These are phyloP conservation scores for Phataginus tricuspis DNA, from an alignment of 2,797 vertebrate genomes.

Conservation along the genomic window DNA sequence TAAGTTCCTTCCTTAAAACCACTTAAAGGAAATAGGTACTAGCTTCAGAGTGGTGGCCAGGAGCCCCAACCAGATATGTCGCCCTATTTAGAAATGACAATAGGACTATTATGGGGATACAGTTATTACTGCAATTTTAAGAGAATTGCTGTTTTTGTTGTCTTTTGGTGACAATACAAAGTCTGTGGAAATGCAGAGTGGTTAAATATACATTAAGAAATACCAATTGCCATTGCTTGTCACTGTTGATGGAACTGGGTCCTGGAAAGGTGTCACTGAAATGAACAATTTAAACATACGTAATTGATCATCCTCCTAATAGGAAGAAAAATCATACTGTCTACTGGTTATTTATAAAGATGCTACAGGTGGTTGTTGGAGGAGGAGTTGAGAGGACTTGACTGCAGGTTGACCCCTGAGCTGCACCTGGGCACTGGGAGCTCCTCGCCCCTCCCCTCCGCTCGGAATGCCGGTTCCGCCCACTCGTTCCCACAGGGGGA, in stretches of 20 bases:
- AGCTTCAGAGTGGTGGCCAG: neutral
- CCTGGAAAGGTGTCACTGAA: neutral
- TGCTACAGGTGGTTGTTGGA: neutral
- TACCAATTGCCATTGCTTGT: neutral
- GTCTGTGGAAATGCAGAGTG: neutral
- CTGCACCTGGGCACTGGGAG: fast-evolving
- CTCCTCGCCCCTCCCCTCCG: fast-evolving
- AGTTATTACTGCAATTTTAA: slow-evolving; percentile 49
- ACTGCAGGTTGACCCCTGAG: fast-evolving
- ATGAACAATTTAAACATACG: neutral
- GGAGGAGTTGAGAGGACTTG: neutral
- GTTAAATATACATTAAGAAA: neutral
- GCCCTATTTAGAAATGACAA: neutral
- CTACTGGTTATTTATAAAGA: neutral
- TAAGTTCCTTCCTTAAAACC: neutral
- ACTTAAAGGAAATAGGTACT: neutral
- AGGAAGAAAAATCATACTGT: neutral
- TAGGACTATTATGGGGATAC: neutral
- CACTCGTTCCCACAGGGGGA: fast-evolving
- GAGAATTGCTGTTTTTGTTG: neutral
- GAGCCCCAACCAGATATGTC: neutral
- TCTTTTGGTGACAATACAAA: neutral
- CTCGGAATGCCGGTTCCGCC: fast-evolving
- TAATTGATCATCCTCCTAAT: neutral
- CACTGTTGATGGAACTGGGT: neutral